Evolutionary conservation across 2,888 invertebrate species (phyloP).

Genomic region (Ophonus ardosiacus): DNA sequence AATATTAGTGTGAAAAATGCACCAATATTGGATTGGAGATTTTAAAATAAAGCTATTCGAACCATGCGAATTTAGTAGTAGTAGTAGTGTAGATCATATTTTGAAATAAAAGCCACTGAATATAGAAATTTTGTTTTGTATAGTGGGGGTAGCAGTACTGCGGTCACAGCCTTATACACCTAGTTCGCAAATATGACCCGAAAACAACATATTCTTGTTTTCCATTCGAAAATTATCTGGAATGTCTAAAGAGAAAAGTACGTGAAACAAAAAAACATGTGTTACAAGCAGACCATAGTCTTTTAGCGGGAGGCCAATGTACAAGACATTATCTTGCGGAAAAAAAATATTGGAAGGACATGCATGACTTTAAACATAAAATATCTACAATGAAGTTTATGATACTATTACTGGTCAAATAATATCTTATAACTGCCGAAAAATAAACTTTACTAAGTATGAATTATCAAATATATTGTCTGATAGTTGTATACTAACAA

Average conservation of each 20-base stretch:
- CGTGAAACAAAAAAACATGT: slow-evolving; percentile 39
- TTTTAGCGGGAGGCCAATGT: too few species aligned
- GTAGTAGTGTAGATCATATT: background rate
- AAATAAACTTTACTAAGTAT: too few species aligned
- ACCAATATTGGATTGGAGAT: background rate
- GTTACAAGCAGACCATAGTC: background rate
- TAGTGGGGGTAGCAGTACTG: slow-evolving; percentile 3
- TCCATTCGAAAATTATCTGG: slow-evolving; percentile 45
- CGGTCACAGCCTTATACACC: slow-evolving; percentile 32
- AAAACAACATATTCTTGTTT: slow-evolving; percentile 10
- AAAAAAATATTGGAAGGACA: too few species aligned
- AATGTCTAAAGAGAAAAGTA: slow-evolving; percentile 5
- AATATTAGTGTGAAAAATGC: slow-evolving; percentile 29
- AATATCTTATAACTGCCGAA: too few species aligned
- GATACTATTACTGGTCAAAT: too few species aligned
- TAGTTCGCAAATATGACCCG: slow-evolving; percentile 11
- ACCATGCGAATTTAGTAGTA: background rate
- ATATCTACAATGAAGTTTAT: too few species aligned
- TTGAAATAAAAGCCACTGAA: slow-evolving; percentile 32
- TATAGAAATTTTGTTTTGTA: slow-evolving; percentile 25
- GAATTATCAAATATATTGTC: too few species aligned
- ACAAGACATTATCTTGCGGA: too few species aligned
- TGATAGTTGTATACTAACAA: too few species aligned
- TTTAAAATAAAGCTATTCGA: background rate
- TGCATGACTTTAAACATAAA: too few species aligned